Percentiles rank a stretch among this genome's conserved stretches.
Conservation (phyloP, 23 tunicate species). For the Styela plicata region DNA sequence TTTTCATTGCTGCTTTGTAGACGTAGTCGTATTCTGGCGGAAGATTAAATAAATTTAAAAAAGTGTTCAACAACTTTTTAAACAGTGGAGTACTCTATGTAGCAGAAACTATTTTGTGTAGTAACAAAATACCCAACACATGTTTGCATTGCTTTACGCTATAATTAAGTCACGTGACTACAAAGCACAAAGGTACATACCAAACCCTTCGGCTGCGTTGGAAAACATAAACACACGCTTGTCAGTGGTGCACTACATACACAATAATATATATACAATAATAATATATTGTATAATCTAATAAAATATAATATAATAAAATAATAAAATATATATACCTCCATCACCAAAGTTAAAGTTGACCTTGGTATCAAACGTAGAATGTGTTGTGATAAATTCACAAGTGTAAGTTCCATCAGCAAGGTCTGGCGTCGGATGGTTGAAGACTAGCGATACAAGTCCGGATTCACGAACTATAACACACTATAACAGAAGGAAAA, state of each 20-base stretch:
- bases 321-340: too few relatives aligned
- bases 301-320: too few relatives aligned
- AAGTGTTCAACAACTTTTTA: too few relatives aligned
- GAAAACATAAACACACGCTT: too few relatives aligned
- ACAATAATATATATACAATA: not conserved
- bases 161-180: too few relatives aligned
- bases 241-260: not conserved
- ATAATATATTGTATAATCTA: not conserved
- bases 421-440: slow-evolving; percentile 33
- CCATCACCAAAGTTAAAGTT: slow-evolving; percentile 72
- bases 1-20: slow-evolving; percentile 22
- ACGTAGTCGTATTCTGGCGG: slow-evolving; percentile 62
- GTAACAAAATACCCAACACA: too few relatives aligned
- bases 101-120: too few relatives aligned
- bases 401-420: slow-evolving; percentile 75
- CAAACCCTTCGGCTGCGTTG: too few relatives aligned
- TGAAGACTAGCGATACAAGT: slow-evolving; percentile 75
- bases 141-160: too few relatives aligned
- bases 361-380: slow-evolving; percentile 97
- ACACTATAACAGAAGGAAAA: slow-evolving; percentile 34
- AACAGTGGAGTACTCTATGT: too few relatives aligned
- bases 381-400: slow-evolving; percentile 82
- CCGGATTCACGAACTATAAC: slow-evolving; percentile 57
- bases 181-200: too few relatives aligned
- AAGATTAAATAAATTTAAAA: too few relatives aligned